Evolutionary conservation across 2,888 invertebrate genomes (phyloP).

Genomic region (Brachylomia viminalis): DNA sequence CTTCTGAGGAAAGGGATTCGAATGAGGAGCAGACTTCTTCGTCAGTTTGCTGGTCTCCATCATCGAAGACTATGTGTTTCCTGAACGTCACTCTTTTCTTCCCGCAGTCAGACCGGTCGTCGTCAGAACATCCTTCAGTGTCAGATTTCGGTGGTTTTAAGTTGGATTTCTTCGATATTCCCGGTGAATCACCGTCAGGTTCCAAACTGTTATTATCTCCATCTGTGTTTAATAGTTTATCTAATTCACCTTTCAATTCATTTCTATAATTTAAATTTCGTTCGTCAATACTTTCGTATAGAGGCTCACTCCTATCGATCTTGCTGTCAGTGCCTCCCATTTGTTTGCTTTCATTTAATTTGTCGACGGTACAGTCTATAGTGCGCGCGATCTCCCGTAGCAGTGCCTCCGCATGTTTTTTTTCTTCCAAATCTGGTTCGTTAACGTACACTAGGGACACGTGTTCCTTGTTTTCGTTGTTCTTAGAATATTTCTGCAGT

Average conservation of each 20-base stretch:
- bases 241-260: constrained; percentile 81
- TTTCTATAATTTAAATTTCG: constrained; percentile 76
- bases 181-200: constrained; percentile 76
- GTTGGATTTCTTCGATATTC: constrained; percentile 83
- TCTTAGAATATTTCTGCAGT: constrained; percentile 86
- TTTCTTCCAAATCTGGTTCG: constrained; percentile 83
- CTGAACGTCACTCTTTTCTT: constrained; percentile 88
- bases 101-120: constrained; percentile 85
- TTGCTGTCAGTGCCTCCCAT: constrained; percentile 84
- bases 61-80: constrained; percentile 88
- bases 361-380: constrained; percentile 86
- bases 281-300: constrained; percentile 79
- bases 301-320: constrained; percentile 70
- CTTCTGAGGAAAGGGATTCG: constrained; percentile 85
- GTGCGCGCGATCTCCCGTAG: constrained; percentile 85
- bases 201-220: constrained; percentile 69
- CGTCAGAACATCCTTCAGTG: constrained; percentile 85
- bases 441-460: constrained; percentile 87
- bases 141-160: constrained; percentile 85
- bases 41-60: constrained; percentile 88
- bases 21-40: constrained; percentile 85
- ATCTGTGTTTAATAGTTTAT: constrained; percentile 73
- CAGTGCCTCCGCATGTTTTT: constrained; percentile 85
- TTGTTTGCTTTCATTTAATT: constrained; percentile 79
- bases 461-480: constrained; percentile 82